Evolutionary conservation across 2,797 vertebrate genomes (phyloP).

Genomic region (Pantherophis alleghaniensis): DNA sequence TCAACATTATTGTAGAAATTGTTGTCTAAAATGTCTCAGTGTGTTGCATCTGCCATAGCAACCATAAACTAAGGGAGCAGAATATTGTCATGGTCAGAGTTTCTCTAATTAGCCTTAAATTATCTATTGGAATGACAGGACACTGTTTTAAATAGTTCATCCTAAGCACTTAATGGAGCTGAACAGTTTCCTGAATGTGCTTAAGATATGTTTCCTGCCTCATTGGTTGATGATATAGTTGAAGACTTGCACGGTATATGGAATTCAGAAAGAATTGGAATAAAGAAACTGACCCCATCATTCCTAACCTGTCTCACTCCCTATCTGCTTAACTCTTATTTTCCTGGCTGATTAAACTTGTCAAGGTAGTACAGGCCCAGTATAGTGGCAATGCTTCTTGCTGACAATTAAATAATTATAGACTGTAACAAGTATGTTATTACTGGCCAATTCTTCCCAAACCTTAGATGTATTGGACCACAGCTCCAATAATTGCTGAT

Average conservation of each 20-base stretch:
- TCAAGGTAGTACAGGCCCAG: not conserved
- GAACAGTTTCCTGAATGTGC: not conserved
- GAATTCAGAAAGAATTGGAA: not conserved
- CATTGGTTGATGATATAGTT: not conserved
- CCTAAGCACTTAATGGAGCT: not conserved
- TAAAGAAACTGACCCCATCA: not conserved
- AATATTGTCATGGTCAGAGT: not conserved
- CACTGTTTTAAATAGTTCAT: not conserved
- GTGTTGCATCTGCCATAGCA: too few relatives aligned
- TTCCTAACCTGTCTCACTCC: not conserved
- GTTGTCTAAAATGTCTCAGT: too few relatives aligned
- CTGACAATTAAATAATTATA: not conserved
- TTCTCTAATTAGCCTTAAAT: not conserved
- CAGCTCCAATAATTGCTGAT: not conserved
- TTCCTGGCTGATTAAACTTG: not conserved
- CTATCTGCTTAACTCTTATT: not conserved
- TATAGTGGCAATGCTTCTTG: not conserved
- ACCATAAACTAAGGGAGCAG: too few relatives aligned
- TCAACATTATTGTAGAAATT: too few relatives aligned
- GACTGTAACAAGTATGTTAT: not conserved
- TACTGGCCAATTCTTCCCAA: not conserved
- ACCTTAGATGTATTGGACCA: not conserved
- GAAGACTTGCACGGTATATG: not conserved
- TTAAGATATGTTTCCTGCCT: not conserved
- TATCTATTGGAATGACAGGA: not conserved